A percentile compares a stretch with the other conserved stretches of the same genome.
Evolutionary conservation across 2,113 vertebrate species (phyloP).

Genomic region (Galeopterus variegatus): DNA sequence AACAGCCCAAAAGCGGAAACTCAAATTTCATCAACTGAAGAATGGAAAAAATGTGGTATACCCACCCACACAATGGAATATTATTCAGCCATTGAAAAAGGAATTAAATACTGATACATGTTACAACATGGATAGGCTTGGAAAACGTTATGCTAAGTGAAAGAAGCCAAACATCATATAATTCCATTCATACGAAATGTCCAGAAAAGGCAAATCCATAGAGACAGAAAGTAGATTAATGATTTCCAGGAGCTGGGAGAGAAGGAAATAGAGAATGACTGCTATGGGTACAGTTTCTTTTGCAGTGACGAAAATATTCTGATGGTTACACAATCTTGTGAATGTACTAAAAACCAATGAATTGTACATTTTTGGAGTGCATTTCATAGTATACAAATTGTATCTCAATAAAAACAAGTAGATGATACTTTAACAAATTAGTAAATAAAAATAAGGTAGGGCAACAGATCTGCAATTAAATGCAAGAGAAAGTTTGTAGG

Average conservation of each 20-base stretch:
- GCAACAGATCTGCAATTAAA: background rate
- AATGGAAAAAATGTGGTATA: background rate
- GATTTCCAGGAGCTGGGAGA: background rate
- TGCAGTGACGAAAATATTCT: background rate
- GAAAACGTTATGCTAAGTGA: constrained; percentile 2
- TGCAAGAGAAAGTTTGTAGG: background rate
- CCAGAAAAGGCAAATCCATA: background rate
- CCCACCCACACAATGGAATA: background rate
- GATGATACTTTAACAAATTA: background rate
- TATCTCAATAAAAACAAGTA: background rate
- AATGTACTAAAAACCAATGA: background rate
- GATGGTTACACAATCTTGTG: background rate
- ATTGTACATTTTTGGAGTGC: background rate
- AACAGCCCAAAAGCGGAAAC: background rate
- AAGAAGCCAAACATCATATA: background rate
- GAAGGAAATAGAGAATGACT: background rate
- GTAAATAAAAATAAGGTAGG: constrained; percentile 10
- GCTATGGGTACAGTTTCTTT: background rate
- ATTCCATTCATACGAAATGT: background rate
- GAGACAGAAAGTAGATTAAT: background rate
- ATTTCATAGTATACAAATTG: background rate
- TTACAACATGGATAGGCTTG: background rate
- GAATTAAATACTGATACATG: background rate
- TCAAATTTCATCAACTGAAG: background rate
- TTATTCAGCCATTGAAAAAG: constrained; percentile 2